Evolutionary conservation across 1,140 invertebrate genomes (phyloP).

Genomic region (Orchestia grillus): DNA sequence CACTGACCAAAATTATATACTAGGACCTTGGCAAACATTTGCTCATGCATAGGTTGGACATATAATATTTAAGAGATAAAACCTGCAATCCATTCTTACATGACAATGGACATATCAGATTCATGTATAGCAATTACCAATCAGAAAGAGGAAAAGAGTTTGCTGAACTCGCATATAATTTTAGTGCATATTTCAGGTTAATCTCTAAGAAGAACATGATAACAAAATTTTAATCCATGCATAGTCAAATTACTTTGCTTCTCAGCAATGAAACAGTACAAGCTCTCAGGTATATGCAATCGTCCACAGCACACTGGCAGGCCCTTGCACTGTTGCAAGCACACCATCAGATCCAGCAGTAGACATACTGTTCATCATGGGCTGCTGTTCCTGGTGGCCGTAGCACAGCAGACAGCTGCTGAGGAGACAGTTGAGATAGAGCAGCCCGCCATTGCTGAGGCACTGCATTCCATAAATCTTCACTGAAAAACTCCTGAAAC

Average conservation of each 20-base stretch:
- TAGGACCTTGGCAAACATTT: too few relatives aligned
- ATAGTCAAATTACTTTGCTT: neutral
- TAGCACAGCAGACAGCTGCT: constrained; percentile 67
- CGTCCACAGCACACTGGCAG: neutral
- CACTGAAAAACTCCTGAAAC: constrained; percentile 71
- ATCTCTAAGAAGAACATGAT: too few relatives aligned
- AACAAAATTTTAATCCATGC: neutral
- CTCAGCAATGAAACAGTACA: neutral
- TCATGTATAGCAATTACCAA: too few relatives aligned
- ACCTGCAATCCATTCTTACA: too few relatives aligned
- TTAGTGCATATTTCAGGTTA: too few relatives aligned
- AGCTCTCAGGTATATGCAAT: neutral
- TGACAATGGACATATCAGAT: too few relatives aligned
- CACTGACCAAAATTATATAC: too few relatives aligned
- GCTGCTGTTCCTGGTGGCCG: neutral
- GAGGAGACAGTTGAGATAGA: constrained; percentile 66
- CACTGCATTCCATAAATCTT: constrained; percentile 69
- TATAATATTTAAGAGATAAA: too few relatives aligned
- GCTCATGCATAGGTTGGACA: too few relatives aligned
- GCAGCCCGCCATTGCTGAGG: constrained; percentile 68
- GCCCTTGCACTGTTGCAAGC: neutral
- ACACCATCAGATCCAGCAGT: too few relatives aligned
- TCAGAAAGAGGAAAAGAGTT: too few relatives aligned
- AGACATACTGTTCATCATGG: neutral
- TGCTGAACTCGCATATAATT: too few relatives aligned